Base-by-base conservation (phyloP, 1,140 invertebrate genomes). In the Globodera ellingtonae region DNA sequence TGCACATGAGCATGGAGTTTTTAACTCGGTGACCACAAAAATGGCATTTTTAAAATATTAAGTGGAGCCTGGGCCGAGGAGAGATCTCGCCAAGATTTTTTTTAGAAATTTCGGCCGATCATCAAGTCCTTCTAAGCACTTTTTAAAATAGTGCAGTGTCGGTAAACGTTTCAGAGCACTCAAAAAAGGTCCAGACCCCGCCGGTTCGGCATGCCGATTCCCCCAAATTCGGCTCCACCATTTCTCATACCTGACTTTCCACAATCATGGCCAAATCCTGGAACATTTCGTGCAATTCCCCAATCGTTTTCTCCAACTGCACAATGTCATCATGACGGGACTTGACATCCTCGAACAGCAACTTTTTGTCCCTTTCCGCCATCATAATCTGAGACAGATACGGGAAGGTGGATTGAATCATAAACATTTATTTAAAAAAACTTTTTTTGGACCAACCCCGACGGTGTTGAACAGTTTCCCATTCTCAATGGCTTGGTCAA, bases 201-300 rank as follows among this genome's bases (percentile, higher is more conserved):
- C 35, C 35, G 35, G 1, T 35, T 35, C 35, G 35, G 35, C 35
- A 35, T 2, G 3, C 1, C 3, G 35, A 35, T 35, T 35, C 35
- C 35, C 35, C 35, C 0, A 35, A 35, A 35, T 35, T 35, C 35
- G 35, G 1, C 35, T 35, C 35, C 35, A 35, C 35, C 35, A 35
- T 3, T 35, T 35, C 24, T 24, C 35, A 35, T 35, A 92, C 92
- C 89, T 92, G 92, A 86, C 89, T 90, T 86, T 93, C 92, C 66
- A 92, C 92, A 24, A 92, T 86, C 91, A 92, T 92, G n/a, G 92
- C 92, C 91, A 92, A 92, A 85, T 93, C 92, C 59, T 85, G 84
- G 84, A 92, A 93, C 91, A 92, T 92, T 84, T 92, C 92, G 84
- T 92, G 92, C 66, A 92, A 86, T 86, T 92, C 92, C 81, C 90